Percentiles rank a stretch among this genome's conserved stretches.
phyloP scores from a whole-genome alignment of 2,888 invertebrate species.

The Ectobius pallidus region DNA sequence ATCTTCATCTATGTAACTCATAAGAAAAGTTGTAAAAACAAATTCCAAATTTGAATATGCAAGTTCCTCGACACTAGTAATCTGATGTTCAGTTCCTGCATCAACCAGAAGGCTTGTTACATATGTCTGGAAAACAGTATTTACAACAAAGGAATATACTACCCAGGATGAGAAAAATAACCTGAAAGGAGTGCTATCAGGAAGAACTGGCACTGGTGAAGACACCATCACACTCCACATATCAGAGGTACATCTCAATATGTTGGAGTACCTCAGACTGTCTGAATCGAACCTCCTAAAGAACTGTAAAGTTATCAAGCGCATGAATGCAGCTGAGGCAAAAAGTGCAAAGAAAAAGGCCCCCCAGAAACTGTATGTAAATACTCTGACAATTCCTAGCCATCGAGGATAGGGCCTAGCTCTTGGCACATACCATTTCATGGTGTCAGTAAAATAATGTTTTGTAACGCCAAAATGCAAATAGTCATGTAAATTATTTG shows the following conservation, averaged over 20 bases:
- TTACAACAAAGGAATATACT: neutral
- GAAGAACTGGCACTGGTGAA: neutral
- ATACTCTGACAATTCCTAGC: too few relatives aligned
- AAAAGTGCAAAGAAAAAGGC: neutral
- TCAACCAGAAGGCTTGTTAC: neutral
- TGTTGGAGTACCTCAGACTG: neutral
- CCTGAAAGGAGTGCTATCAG: neutral
- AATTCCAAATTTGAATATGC: neutral
- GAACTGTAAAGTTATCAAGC: neutral
- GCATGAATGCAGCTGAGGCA: neutral
- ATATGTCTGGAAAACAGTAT: neutral
- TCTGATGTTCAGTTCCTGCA: neutral
- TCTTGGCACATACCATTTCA: too few relatives aligned
- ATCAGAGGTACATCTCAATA: neutral
- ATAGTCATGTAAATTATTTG: too few relatives aligned
- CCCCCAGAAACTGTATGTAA: neutral
- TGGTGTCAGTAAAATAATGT: too few relatives aligned
- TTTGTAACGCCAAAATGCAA: too few relatives aligned
- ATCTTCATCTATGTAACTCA: too few relatives aligned
- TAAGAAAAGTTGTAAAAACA: neutral
- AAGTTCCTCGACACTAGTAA: neutral
- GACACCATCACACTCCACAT: neutral
- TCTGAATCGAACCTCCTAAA: neutral
- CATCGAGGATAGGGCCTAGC: too few relatives aligned
- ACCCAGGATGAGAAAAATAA: neutral